Evolutionary conservation across 1,140 invertebrate species (phyloP).

Genomic region (Helicoverpa armigera): DNA sequence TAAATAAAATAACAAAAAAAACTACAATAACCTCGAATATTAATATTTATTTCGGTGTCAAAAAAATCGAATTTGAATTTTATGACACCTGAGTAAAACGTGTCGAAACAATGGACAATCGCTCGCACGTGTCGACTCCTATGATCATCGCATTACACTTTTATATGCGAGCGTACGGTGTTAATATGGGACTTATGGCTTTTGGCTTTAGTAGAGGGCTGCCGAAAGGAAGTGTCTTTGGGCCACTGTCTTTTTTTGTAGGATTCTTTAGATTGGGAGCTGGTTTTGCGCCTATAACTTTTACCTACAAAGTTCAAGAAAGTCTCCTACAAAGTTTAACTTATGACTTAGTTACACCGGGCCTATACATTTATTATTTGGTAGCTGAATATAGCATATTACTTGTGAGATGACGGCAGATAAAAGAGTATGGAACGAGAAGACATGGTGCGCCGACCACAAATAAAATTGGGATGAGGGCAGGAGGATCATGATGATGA

Average conservation of each 20-base stretch:
- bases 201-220: background rate
- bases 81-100: background rate
- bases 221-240: conserved; percentile 17
- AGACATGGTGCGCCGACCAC: too few species aligned
- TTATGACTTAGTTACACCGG: too few species aligned
- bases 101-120: conserved; percentile 49
- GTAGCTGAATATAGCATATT: too few species aligned
- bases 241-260: background rate
- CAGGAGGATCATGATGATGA: too few species aligned
- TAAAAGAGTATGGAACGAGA: too few species aligned
- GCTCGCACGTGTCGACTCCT: conserved; percentile 54
- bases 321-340: too few species aligned
- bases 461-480: too few species aligned
- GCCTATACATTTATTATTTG: too few species aligned
- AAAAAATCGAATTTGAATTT: conserved; percentile 21
- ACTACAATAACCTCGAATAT: background rate
- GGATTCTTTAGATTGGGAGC: too few species aligned
- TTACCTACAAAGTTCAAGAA: too few species aligned
- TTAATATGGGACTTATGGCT: conserved; percentile 10
- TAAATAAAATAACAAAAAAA: background rate
- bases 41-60: background rate
- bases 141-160: conserved; percentile 57
- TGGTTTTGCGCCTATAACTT: too few species aligned
- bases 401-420: too few species aligned
- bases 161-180: conserved; percentile 20